Conservation (phyloP, 2,113 vertebrate species). For the Oryzias celebensis region DNA sequence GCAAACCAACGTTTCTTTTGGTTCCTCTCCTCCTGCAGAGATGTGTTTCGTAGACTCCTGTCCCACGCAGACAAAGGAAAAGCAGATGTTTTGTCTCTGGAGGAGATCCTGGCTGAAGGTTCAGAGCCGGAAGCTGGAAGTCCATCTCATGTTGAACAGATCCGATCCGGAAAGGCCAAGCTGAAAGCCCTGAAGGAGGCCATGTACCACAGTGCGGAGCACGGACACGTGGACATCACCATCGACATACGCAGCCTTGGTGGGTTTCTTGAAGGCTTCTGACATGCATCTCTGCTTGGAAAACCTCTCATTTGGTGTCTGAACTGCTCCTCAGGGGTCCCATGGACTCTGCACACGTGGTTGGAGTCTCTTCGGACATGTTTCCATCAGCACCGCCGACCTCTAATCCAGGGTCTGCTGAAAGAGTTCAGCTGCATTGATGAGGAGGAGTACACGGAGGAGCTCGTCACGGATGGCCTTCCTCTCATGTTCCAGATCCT, state of each 20-base stretch:
- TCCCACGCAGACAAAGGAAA: conserved; percentile 93
- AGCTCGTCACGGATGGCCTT: conserved; percentile 90
- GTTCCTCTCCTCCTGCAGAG: conserved; percentile 74
- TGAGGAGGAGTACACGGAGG: conserved; percentile 94
- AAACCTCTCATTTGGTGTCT: background rate
- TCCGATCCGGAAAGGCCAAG: conserved; percentile 90
- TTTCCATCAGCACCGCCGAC: conserved; percentile 91
- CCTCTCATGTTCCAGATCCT: conserved; percentile 97
- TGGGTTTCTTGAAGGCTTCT: conserved; percentile 60
- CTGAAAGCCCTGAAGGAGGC: conserved; percentile 95
- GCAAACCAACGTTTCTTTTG: background rate
- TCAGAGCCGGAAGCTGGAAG: conserved; percentile 84
- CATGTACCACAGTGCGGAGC: conserved; percentile 97
- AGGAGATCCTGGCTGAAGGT: conserved; percentile 96
- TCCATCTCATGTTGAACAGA: conserved; percentile 83
- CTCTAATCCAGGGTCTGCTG: conserved; percentile 91
- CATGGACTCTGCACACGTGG: conserved; percentile 96
- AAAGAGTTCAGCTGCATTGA: conserved; percentile 97
- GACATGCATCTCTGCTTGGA: background rate
- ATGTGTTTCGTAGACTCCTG: conserved; percentile 94
- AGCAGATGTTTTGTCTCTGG: conserved; percentile 91
- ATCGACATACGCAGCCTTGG: conserved; percentile 95
- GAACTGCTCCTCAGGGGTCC: conserved; percentile 79
- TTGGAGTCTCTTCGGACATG: conserved; percentile 90
- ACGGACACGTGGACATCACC: conserved; percentile 94